phyloP scores from a whole-genome alignment of 1,140 invertebrate species.

The Aphidius gifuensis region DNA sequence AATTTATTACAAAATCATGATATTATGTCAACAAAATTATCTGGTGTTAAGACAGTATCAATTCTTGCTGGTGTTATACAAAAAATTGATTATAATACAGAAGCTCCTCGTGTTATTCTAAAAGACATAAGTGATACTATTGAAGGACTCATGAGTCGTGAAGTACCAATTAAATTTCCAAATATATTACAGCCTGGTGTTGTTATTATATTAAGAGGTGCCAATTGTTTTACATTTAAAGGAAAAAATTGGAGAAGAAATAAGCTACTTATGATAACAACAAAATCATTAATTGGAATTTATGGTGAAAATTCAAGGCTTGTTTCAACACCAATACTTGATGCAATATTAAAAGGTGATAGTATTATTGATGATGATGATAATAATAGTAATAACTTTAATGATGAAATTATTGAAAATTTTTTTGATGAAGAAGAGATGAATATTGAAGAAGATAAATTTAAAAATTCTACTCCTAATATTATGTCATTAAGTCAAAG shows the following conservation, averaged over 20 bases:
- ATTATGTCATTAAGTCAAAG: too few relatives aligned
- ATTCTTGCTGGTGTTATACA: constrained; percentile 46
- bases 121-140: constrained; percentile 47
- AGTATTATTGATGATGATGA: background rate
- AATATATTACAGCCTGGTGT: constrained; percentile 41
- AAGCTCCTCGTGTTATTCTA: constrained; percentile 44
- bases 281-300: constrained; percentile 40
- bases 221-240: constrained; percentile 26
- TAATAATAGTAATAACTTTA: background rate
- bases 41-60: constrained; percentile 34
- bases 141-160: constrained; percentile 42
- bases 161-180: constrained; percentile 42
- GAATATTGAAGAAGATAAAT: too few relatives aligned
- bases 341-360: constrained; percentile 20
- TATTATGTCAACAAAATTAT: constrained; percentile 40
- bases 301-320: constrained; percentile 40
- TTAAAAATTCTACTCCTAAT: too few relatives aligned
- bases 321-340: constrained; percentile 22
- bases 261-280: constrained; percentile 40
- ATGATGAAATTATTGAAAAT: constrained; percentile 11
- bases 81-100: constrained; percentile 39
- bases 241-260: constrained; percentile 31
- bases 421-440: background rate
- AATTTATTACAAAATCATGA: constrained; percentile 40
- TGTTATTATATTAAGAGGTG: constrained; percentile 42